Conservation (phyloP, 2,797 vertebrate genomes). For the Gambelia wislizenii region DNA sequence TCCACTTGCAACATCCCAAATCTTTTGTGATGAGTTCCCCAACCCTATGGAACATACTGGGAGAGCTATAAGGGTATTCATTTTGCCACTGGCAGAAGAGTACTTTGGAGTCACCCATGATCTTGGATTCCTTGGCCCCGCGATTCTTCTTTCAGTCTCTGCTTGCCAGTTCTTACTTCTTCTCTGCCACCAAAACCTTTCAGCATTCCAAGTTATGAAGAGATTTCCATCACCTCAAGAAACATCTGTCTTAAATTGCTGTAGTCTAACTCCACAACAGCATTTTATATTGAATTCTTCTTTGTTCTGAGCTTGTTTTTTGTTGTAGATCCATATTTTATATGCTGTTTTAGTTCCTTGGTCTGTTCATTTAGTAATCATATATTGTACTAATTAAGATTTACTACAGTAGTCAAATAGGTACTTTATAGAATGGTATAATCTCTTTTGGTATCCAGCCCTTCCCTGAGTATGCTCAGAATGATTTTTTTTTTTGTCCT, state of each 20-base stretch:
- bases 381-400: background rate
- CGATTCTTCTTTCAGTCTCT: background rate
- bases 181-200: background rate
- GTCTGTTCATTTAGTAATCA: background rate
- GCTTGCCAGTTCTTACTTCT: background rate
- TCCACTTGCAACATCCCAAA: background rate
- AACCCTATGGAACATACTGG: background rate
- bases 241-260: background rate
- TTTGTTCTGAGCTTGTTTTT: background rate
- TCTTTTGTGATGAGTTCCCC: background rate
- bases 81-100: background rate
- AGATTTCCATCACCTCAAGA: background rate
- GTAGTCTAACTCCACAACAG: no score
- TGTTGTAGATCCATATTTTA: background rate
- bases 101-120: background rate
- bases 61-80: background rate
- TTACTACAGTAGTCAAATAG: background rate
- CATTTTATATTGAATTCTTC: background rate
- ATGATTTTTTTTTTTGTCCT: background rate
- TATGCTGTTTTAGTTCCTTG: background rate
- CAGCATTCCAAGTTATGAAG: background rate
- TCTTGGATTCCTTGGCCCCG: background rate
- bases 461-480: background rate
- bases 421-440: background rate
- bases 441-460: background rate